Conservation (phyloP, 2,113 vertebrate species). For the Indri indri region DNA sequence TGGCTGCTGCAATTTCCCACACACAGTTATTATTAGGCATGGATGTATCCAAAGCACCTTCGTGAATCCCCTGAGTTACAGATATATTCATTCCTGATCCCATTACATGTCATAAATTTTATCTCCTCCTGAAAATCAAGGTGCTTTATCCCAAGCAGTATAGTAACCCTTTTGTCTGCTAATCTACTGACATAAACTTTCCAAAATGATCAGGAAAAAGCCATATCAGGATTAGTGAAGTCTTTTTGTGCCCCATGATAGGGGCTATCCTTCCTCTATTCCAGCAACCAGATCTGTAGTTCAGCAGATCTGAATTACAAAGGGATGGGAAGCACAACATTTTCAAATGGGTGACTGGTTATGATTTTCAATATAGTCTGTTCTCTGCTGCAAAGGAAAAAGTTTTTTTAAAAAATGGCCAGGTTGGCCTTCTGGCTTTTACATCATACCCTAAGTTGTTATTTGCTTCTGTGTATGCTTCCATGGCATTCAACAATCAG, state of each 20-base stretch:
- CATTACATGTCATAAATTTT: not conserved
- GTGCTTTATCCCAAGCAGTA: not conserved
- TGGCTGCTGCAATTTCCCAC: not conserved
- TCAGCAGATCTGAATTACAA: not conserved
- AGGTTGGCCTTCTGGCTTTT: not conserved
- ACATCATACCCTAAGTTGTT: not conserved
- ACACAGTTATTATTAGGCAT: not conserved
- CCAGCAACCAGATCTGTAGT: not conserved
- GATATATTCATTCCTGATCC: not conserved
- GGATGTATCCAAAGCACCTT: not conserved
- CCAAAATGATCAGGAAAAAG: not conserved
- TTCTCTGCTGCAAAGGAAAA: not conserved
- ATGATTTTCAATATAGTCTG: not conserved
- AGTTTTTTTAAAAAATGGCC: not conserved
- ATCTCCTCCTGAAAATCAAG: not conserved
- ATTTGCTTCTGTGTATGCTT: not conserved
- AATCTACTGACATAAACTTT: not conserved
- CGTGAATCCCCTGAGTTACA: not conserved
- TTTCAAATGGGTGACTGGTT: not conserved
- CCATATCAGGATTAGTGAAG: not conserved
- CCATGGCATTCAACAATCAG: not conserved
- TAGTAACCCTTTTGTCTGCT: not conserved
- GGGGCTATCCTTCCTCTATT: not conserved
- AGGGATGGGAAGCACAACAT: not conserved
- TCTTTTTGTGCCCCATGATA: not conserved